Base-by-base conservation (phyloP, 2,888 invertebrate species). In the Deladenus siricidicola region DNA sequence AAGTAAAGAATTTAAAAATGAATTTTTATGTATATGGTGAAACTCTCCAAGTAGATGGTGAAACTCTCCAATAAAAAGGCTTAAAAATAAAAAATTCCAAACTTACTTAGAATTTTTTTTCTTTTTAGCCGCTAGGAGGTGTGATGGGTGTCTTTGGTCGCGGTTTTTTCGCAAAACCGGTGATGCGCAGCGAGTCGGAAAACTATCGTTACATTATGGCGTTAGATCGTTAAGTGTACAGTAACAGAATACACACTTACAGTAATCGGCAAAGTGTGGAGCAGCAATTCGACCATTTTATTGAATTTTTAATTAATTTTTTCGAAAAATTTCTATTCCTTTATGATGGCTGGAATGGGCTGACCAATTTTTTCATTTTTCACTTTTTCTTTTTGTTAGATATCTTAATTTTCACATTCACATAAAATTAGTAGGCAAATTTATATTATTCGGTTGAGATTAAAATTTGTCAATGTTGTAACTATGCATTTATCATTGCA, bases 151-250 rank as follows among this genome's bases (percentile, higher is more conserved):
- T 75, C 51, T 75, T 75, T 61, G 68, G 70, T 21, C 69, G 64
- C 34, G 73, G 73, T 45, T 75, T 75, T 68, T 71, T 74, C 63
- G 69, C 72, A 26, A 71, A 70, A 49, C 75, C 75, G n/a, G 72
- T 75, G 24, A 66, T 71, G 44, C 65, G 70, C 43, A 60, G 66
- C 24, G 69, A 72, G 21, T 72, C 75, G 53, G 74, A 74, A 53
- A 70, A 70, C 62, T 75, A 75, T 60, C 74, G 75, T 49, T 74
- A 75, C 61, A 62, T 75, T 56, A 72, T 75, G 73, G 73, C 74
- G 49, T 66, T 73, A 52, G 74, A 75, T 56, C 73, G 74, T 48
- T 74, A 47, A 60, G 10, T n/a, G n/a, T n/a, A n/a, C n/a, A n/a
- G n/a, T n/a, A n/a, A n/a, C n/a, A n/a, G n/a, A n/a, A n/a, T n/a